These are phyloP conservation scores for Stegostoma tigrinum DNA, from an alignment of 2,113 vertebrate genomes.

Conservation along the genomic window DNA sequence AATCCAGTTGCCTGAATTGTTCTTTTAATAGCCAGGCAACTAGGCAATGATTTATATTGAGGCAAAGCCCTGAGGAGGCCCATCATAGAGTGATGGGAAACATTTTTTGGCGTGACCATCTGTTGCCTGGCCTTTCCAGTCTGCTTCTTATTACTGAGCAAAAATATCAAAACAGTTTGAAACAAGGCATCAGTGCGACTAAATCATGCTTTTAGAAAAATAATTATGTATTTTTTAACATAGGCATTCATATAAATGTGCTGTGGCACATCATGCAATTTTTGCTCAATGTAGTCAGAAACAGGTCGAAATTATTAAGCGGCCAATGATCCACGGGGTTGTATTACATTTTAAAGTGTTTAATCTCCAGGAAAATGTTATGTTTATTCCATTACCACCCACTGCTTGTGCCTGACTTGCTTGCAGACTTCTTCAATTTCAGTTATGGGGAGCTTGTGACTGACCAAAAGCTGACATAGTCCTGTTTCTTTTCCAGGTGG, in stretches of 20 bases:
- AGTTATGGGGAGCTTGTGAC: not conserved
- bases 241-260: not conserved
- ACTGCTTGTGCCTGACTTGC: not conserved
- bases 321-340: not conserved
- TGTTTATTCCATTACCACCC: not conserved
- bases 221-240: slow-evolving; percentile 20
- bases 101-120: slow-evolving; percentile 24
- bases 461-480: not conserved
- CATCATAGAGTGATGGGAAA: slow-evolving; percentile 30
- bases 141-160: slow-evolving; percentile 34
- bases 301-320: slow-evolving; percentile 16
- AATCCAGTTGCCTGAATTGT: slow-evolving; percentile 35
- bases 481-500: not conserved
- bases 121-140: slow-evolving; percentile 31
- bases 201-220: slow-evolving; percentile 15
- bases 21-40: slow-evolving; percentile 29
- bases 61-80: slow-evolving; percentile 8
- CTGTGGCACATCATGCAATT: slow-evolving; percentile 18
- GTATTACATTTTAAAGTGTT: not conserved
- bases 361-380: not conserved
- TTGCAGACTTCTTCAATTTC: not conserved
- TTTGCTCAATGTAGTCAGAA: slow-evolving; percentile 12
- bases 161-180: slow-evolving; percentile 27
- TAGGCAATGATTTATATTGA: slow-evolving; percentile 20
- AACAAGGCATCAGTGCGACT: not conserved